Conservation (phyloP, 2,888 invertebrate species). For the Eurytoma adleriae region DNA sequence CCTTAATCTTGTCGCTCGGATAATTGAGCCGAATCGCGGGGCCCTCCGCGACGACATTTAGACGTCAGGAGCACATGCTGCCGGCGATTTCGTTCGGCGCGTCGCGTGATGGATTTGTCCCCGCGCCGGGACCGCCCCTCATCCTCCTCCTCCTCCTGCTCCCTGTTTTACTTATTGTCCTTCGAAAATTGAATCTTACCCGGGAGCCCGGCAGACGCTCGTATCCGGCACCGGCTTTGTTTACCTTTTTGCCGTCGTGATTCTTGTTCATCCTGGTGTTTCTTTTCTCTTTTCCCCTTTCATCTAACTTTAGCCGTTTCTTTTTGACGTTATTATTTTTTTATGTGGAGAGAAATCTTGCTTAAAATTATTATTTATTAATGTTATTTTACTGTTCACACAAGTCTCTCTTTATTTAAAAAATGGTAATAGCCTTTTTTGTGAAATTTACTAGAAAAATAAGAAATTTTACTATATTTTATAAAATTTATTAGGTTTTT, state of each 20-base stretch:
- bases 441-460: too few species aligned
- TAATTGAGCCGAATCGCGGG: slow-evolving; percentile 46
- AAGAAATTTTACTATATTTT: too few species aligned
- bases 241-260: slow-evolving; percentile 6
- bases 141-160: background rate
- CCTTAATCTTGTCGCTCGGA: slow-evolving; percentile 60
- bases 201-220: background rate
- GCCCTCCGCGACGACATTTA: slow-evolving; percentile 34
- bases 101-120: slow-evolving; percentile 38
- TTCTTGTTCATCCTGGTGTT: background rate
- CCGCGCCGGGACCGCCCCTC: background rate
- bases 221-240: slow-evolving; percentile 18
- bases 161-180: slow-evolving; percentile 45
- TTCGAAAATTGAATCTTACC: slow-evolving; percentile 48
- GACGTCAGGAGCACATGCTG: slow-evolving; percentile 52
- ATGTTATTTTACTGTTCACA: too few species aligned
- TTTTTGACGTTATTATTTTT: too few species aligned
- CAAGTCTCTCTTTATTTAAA: too few species aligned
- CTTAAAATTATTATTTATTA: too few species aligned
- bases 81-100: slow-evolving; percentile 41
- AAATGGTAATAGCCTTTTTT: too few species aligned
- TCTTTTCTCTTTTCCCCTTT: background rate
- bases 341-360: too few species aligned
- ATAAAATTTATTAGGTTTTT: too few species aligned
- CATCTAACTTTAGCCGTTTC: background rate